These are phyloP conservation scores for Rhagonycha fulva DNA, from an alignment of 2,888 invertebrate species.

Conservation along the genomic window DNA sequence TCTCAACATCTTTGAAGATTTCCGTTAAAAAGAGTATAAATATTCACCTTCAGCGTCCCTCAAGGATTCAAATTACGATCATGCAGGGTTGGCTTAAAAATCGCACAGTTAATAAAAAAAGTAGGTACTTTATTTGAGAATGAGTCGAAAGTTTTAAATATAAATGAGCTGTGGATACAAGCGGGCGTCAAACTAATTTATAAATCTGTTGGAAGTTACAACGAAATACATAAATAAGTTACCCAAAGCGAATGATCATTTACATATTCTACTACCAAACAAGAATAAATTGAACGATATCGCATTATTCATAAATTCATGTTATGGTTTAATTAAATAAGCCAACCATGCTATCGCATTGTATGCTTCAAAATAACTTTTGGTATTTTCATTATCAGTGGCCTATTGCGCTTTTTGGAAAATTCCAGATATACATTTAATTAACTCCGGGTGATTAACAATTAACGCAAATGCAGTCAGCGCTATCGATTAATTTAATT, in stretches of 20 bases:
- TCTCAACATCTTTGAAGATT: background rate
- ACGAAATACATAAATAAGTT: background rate
- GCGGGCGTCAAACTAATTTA: background rate
- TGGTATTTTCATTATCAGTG: background rate
- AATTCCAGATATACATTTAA: background rate
- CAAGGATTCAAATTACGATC: background rate
- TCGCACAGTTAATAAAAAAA: background rate
- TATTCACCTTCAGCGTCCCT: background rate
- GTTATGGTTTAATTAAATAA: background rate
- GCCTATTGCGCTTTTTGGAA: background rate
- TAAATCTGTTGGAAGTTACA: background rate
- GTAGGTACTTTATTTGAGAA: background rate
- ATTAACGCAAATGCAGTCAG: background rate
- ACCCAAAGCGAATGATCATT: background rate
- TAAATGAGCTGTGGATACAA: background rate
- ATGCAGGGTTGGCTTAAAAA: background rate
- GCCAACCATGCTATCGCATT: background rate
- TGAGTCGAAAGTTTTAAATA: background rate
- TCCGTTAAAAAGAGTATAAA: background rate
- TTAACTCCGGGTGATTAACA: background rate
- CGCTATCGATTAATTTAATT: background rate
- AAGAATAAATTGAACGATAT: background rate
- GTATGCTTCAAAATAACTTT: background rate
- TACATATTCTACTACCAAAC: background rate
- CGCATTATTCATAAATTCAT: background rate